phyloP scores from a whole-genome alignment of 2,888 invertebrate species.

The Autographa pulchrina region DNA sequence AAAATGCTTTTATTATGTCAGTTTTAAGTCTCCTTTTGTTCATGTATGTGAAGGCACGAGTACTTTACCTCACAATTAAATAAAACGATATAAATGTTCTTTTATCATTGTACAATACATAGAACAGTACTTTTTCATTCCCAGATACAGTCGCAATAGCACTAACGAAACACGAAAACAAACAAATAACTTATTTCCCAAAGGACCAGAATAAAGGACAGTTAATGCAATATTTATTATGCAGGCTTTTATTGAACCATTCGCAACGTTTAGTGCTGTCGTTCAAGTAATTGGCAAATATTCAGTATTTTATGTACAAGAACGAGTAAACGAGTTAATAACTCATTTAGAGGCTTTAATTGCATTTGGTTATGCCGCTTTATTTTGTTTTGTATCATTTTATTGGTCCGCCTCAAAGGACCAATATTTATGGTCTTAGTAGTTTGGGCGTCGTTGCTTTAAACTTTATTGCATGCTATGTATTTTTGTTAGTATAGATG shows the following conservation, averaged over 20 bases:
- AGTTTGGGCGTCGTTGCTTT: not conserved
- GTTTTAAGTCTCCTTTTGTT: too few relatives aligned
- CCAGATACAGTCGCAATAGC: not conserved
- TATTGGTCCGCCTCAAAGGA: constrained; percentile 17
- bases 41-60: too few relatives aligned
- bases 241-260: constrained; percentile 39
- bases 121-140: too few relatives aligned
- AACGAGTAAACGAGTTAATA: constrained; percentile 44
- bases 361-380: constrained; percentile 12
- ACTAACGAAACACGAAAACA: constrained; percentile 22
- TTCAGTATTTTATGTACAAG: constrained; percentile 42
- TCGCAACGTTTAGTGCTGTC: constrained; percentile 29
- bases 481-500: not conserved
- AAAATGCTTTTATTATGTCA: too few relatives aligned
- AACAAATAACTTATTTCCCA: constrained; percentile 8
- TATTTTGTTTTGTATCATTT: constrained; percentile 35
- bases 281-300: constrained; percentile 46
- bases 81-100: too few relatives aligned
- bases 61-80: too few relatives aligned
- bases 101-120: too few relatives aligned
- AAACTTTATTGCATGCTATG: not conserved
- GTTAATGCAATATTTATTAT: constrained; percentile 51
- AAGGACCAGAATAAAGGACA: constrained; percentile 27
- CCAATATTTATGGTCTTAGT: not conserved
- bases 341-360: constrained; percentile 48